Percentiles rank a stretch among this genome's conserved stretches.
These are phyloP conservation scores for Peromyscus melanophrys DNA, from an alignment of 2,797 vertebrate genomes.

Conservation along the genomic window DNA sequence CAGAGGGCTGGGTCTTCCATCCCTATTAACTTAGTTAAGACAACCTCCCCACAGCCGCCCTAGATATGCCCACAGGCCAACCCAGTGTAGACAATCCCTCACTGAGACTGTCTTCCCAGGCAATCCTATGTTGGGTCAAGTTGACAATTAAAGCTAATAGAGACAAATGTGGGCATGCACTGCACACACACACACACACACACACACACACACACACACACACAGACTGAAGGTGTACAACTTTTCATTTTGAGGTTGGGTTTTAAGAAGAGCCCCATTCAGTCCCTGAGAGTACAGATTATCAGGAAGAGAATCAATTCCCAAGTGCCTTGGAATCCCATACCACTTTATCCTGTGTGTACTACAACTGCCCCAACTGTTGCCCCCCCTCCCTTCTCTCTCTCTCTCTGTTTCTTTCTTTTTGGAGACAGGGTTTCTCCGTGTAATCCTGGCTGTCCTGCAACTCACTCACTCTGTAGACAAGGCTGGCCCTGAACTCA, in stretches of 20 bases:
- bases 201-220: neutral
- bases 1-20: neutral
- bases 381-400: neutral
- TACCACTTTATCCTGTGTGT: neutral
- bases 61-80: neutral
- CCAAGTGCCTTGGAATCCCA: neutral
- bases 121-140: neutral
- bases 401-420: too few species aligned
- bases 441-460: neutral
- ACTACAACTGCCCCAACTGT: neutral
- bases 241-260: neutral
- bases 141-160: neutral
- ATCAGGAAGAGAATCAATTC: conserved; percentile 4
- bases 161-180: neutral
- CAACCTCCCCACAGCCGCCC: too few species aligned
- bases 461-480: neutral
- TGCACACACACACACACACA: neutral
- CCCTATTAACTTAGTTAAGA: neutral
- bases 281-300: neutral
- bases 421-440: too few species aligned
- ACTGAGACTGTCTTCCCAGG: neutral
- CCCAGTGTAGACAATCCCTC: neutral
- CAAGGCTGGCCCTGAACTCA: neutral
- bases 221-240: neutral
- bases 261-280: conserved; percentile 35